phyloP scores from a whole-genome alignment of 2,888 invertebrate genomes.

The Gryllus longicercus region DNA sequence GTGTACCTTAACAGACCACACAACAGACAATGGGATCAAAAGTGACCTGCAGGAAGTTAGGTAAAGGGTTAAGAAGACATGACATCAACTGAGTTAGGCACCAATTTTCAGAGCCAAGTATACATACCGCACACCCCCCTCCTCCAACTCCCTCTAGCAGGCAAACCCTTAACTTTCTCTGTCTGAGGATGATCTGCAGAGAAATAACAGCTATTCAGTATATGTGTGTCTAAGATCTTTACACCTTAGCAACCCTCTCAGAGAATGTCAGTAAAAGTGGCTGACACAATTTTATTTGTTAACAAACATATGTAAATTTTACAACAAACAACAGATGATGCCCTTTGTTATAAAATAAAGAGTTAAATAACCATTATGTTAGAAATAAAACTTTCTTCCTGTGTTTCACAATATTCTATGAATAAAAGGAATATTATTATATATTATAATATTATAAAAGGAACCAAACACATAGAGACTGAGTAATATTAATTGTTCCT shows the following conservation, averaged over 20 bases:
- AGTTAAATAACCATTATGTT: too few species aligned
- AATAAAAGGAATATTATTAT: too few species aligned
- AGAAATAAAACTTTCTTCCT: too few species aligned
- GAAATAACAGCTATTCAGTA: conserved; percentile 21
- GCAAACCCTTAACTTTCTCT: conserved; percentile 24
- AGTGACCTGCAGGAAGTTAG: background rate
- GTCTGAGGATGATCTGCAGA: conserved; percentile 25
- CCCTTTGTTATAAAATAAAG: too few species aligned
- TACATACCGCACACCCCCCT: conserved; percentile 26
- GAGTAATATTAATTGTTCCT: too few species aligned
- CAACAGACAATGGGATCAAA: conserved; percentile 23
- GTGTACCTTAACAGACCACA: conserved; percentile 7
- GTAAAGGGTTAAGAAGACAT: conserved; percentile 18
- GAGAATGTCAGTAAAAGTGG: background rate
- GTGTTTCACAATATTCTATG: too few species aligned
- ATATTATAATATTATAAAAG: too few species aligned
- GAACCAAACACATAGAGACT: too few species aligned
- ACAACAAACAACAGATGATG: background rate
- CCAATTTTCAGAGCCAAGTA: conserved; percentile 19
- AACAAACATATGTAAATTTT: background rate
- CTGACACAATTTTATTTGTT: background rate
- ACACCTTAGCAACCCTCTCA: background rate
- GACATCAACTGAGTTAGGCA: conserved; percentile 19
- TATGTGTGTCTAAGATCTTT: background rate
- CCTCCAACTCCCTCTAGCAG: conserved; percentile 26